These are phyloP conservation scores for Mungos mungo DNA, from an alignment of 2,113 vertebrate species.

Conservation along the genomic window DNA sequence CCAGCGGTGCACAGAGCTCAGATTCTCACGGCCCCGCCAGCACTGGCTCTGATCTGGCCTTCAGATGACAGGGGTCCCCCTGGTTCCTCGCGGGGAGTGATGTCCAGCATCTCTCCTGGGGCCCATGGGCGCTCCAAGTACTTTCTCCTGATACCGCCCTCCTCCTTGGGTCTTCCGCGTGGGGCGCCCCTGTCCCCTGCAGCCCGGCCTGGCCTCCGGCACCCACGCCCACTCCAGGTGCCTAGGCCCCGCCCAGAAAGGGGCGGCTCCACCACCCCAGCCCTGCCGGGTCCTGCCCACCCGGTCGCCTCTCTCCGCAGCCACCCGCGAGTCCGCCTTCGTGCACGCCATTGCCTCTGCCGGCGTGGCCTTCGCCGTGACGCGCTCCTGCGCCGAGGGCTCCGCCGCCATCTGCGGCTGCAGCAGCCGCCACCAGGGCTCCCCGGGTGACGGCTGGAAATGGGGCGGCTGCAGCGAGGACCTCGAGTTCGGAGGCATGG, in stretches of 20 bases:
- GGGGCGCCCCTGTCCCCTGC: not conserved
- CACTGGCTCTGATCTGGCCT: not conserved
- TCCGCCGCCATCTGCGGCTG: conserved; percentile 95
- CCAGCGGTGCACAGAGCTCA: not conserved
- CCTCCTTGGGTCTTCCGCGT: not conserved
- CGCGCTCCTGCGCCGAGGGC: conserved; percentile 95
- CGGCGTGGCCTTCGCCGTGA: conserved; percentile 95
- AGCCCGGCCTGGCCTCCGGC: not conserved
- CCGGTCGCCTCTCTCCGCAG: conserved; percentile 81
- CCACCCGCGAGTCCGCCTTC: conserved; percentile 96
- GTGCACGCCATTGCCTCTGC: conserved; percentile 97
- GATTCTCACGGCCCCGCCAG: not conserved
- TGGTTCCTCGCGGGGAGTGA: fast-evolving
- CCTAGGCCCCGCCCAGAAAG: not conserved
- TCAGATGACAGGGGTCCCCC: not conserved
- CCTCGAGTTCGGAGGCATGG: conserved; percentile 96
- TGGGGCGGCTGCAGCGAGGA: conserved; percentile 99
- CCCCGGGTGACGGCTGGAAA: conserved; percentile 96
- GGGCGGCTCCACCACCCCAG: not conserved
- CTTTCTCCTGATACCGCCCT: not conserved
- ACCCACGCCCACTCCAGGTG: too few species aligned
- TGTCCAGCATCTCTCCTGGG: not conserved
- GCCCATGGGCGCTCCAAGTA: not conserved
- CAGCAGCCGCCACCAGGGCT: conserved; percentile 93
- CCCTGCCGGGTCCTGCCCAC: not conserved